Base-by-base conservation (phyloP, 2,113 vertebrate species). In the Nycticorax nycticorax region DNA sequence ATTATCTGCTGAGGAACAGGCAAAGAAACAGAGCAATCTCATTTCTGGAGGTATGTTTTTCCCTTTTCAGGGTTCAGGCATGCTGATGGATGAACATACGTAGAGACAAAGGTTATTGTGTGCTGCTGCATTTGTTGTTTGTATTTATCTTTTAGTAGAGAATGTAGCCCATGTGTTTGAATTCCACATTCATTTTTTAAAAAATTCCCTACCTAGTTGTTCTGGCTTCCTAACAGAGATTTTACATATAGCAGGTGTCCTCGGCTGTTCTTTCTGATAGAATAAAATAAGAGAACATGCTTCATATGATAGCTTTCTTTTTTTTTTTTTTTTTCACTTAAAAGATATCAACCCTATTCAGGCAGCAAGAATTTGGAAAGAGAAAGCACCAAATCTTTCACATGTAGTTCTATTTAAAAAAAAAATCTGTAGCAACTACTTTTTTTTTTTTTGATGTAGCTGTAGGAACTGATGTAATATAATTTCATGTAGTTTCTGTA, bases 221-320 rank as follows among this genome's bases (percentile, higher is more conserved):
- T 88, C 43, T 86, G 56, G 11, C 39, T 89, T 92, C 50, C 50
- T 48, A 73, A 22, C 18, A 75, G 73, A 82, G 79, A 59, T 92
- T 30, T 88, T 79, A 32, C 6, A 10, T 85, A 21, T 45, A 73
- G 53, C 64, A 81, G 35, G 14, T 92, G 69, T 68, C 76, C 69
- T 96, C 45, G 43, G 72, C 82, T 94, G 59, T 93, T 93, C 63
- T 76, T 88, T 79, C 86, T 72, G 77, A 79, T 64, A 60, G 45
- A 82, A 74, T 43, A 53, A 78, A 82, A 60, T 33, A 74, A 81
- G 83, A 68, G 80, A 84, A 67, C 14, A 41, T 81, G 26, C 35
- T 95, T 94, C n/a, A 35, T 89, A 30, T 47, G 39, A 78, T 66
- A 22, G 0, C 0, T 16, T 43, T 35, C 21, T 45, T 45, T 47